Base-by-base conservation (phyloP, 2,888 invertebrate species). In the Megamerina dolium region DNA sequence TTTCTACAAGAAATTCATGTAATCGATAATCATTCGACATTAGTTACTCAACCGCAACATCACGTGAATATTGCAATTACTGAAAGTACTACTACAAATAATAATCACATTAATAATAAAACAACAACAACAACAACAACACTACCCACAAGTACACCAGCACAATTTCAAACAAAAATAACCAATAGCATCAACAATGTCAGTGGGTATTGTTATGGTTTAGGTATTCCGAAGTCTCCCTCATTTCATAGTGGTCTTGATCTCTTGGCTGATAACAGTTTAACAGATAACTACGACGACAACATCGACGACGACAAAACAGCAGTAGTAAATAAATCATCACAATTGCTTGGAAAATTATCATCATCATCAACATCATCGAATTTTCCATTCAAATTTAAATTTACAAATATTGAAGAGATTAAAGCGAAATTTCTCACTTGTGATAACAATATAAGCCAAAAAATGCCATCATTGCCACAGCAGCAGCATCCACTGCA, bases 191-290 rank as follows among this genome's bases (percentile, higher is more conserved):
- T n/a, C n/a, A n/a, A n/a, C n/a, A 37, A n/a, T n/a, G n/a, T n/a
- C n/a, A n/a, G n/a, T n/a, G n/a, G n/a, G n/a, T n/a, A 61, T 37
- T 63, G 64, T 43, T 50, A 62, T 60, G 66, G 67, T 59, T 75
- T 82, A 51, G 85, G 87, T 55, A 83, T 88, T 65, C 88, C 88
- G 57, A 89, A 89, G 73, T 87, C 87, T 61, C 88, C 88, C 54
- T 88, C 87, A 66, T 88, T 88, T 73, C 88, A 89, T 73, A 86
- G 87, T 73, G 88, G 87, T 45, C 77, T 88, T 57, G 87, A 88
- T 70, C 79, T 85, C 62, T 84, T 86, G 60, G 85, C 85, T 48
- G 80, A 77, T 26, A 45, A 41, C 43, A 36, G 41, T 35, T 32
- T 33, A 33, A n/a, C 8, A 5, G 13, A 31, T 39, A 27, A 43